Evolutionary conservation across 2,797 vertebrate genomes (phyloP), one percentile per base, ranked within the genome.

Genomic region (Sebastes hubbsi): DNA sequence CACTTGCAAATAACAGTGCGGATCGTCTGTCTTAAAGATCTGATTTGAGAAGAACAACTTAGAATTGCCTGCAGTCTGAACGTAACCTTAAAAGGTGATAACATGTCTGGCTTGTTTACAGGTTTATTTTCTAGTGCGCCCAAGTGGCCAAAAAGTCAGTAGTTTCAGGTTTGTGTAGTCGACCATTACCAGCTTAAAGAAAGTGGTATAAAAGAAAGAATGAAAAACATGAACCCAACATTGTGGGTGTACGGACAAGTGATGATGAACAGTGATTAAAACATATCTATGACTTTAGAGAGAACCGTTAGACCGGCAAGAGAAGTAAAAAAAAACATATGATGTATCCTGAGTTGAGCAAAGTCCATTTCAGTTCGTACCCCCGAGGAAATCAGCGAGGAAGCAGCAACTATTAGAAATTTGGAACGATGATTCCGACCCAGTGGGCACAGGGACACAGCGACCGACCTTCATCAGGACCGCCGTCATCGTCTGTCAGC

Each of bases 361-460:
- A 84, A 88, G 83, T 88, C 82, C 83, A 91, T 88, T 89, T 87
- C 75, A 46, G 83, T 87, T 86, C 42, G 59, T 38, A 61, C 81
- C 92, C 87, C 91, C 0, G 69, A 92, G 93, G 91, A 93, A 92
- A 91, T 91, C 89, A 92, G 66, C 4, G 0, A 62, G 81, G 87
- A 83, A 65, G 77, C 74, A 27, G 84, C 80, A 52, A 78, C 89
- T 85, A 83, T 84, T 86, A 84, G 82, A 92, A 84, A 89, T 85
- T 84, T 89, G 86, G 77, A 90, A 68, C 66, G 18, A 91, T 87
- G 81, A 89, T 87, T 92, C 85, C 69, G 0, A 78, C 65, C 87
- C 86, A 79, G 81, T 85, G 82, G 87, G 59, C 72, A 72, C 81
- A 77, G 77, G 83, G 87, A 88, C 83, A 58, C 54, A 4, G 30